Percentiles rank a stretch among this genome's conserved stretches.
Evolutionary conservation across 2,888 invertebrate genomes (phyloP).

Genomic region (Alviniconcha strummeri): DNA sequence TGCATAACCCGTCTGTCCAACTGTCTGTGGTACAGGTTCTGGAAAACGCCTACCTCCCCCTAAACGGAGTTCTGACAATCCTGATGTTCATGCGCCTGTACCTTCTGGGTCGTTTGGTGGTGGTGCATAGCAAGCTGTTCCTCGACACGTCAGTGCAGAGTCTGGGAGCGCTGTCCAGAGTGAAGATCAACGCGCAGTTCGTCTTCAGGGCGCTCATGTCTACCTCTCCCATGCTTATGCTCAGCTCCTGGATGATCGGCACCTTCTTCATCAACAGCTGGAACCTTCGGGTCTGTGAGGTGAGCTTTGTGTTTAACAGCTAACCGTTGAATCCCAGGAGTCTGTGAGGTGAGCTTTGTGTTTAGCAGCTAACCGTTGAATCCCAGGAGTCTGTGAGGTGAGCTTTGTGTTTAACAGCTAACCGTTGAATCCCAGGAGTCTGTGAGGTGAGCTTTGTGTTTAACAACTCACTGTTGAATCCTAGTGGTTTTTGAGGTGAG

Average conservation of each 20-base stretch:
- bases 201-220: constrained; percentile 64
- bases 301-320: background rate
- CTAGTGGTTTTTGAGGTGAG: too few species aligned
- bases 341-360: too few species aligned
- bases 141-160: constrained; percentile 65
- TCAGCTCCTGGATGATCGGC: constrained; percentile 56
- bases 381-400: too few species aligned
- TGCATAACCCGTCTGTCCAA: too few species aligned
- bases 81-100: constrained; percentile 62
- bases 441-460: too few species aligned
- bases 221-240: constrained; percentile 55
- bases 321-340: too few species aligned
- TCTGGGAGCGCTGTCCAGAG: constrained; percentile 62
- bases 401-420: too few species aligned
- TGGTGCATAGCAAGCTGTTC: constrained; percentile 62
- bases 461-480: too few species aligned
- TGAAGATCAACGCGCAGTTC: constrained; percentile 64
- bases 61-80: constrained; percentile 61
- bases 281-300: constrained; percentile 60
- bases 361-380: too few species aligned
- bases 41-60: constrained; percentile 48
- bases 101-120: constrained; percentile 57
- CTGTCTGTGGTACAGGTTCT: constrained; percentile 36
- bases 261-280: constrained; percentile 60
- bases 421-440: too few species aligned